phyloP scores from a whole-genome alignment of 2,113 vertebrate genomes.

The Onychostruthus taczanowskii region DNA sequence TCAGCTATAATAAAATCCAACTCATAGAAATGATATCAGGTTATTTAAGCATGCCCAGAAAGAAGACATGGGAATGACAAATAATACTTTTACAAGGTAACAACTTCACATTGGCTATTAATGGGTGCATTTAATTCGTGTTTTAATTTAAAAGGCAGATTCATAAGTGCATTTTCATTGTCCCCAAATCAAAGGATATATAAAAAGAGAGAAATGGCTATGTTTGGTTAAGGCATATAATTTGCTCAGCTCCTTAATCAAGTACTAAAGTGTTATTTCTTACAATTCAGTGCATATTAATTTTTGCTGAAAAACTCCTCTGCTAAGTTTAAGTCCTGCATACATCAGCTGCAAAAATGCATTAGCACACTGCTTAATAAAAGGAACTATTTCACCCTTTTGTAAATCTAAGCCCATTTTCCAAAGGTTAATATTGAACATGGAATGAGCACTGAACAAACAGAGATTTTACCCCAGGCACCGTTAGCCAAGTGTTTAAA shows the following conservation, averaged over 20 bases:
- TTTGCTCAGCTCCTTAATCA: not conserved
- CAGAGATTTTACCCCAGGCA: not conserved
- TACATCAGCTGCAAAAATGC: not conserved
- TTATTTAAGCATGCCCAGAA: not conserved
- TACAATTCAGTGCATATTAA: not conserved
- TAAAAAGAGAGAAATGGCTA: not conserved
- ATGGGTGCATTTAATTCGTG: not conserved
- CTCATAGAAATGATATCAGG: not conserved
- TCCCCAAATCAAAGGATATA: not conserved
- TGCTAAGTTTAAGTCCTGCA: not conserved
- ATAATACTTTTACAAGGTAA: not conserved
- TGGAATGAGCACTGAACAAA: not conserved
- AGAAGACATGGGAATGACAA: not conserved
- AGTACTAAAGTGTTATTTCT: not conserved
- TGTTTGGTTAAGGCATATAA: not conserved
- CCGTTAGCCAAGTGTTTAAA: not conserved
- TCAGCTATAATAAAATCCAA: not conserved
- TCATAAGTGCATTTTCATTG: not conserved
- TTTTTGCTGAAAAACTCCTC: not conserved
- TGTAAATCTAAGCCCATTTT: not conserved
- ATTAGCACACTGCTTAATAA: not conserved
- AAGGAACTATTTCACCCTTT: not conserved
- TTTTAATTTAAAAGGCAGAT: not conserved
- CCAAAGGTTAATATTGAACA: constrained; percentile 29
- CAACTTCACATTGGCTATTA: not conserved